Evolutionary conservation across 2,888 invertebrate species (phyloP), one percentile per base, ranked within the genome.

Genomic region (Habroteleia sp.): DNA sequence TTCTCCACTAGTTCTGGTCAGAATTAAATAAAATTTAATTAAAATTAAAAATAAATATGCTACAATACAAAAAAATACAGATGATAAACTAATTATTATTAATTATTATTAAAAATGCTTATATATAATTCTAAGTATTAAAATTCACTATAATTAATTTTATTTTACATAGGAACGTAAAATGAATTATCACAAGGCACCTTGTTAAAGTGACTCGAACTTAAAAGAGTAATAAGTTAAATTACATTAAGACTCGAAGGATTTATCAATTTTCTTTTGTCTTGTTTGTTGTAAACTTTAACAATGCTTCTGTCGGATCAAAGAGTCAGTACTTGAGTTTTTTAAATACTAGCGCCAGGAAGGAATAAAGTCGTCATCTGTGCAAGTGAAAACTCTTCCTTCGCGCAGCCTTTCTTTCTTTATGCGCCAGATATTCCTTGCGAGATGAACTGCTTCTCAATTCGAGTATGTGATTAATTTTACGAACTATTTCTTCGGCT

Each of bases 391-490:
- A 92, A 85, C 92, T 93, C 82, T 92, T 89, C 85, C 92, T 90
- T 10, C 91, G 90, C 52, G 92, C 91, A 14, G 91, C 88, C 89
- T 94, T 95, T 77, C 92, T 92, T 83, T 95, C 95, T 85, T 93
- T 92, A 46, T 93, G 91, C 37, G 93, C 92, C 79, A 96, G 90
- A 89, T 96, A 97, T 85, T 96, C 96, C 78, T 95, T 93, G 41
- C 96, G 90, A 74, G 94, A 93, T 2, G 92, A 91, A 85, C 95
- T 96, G 50, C 94, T 93, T 77, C 94, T 91, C 80, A 97, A 90
- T 83, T 96, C 95, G 71, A 97, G 89, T 75, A 97, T 97, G 69
- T 95, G 93, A 88, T 95, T 95, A 6, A 97, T 92, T 90, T 97
- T 97, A 77, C 94, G 93, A 0, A 96, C 94, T 42, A 97, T 96